Conservation (phyloP, 2,113 vertebrate species). For the Raja brachyura region DNA sequence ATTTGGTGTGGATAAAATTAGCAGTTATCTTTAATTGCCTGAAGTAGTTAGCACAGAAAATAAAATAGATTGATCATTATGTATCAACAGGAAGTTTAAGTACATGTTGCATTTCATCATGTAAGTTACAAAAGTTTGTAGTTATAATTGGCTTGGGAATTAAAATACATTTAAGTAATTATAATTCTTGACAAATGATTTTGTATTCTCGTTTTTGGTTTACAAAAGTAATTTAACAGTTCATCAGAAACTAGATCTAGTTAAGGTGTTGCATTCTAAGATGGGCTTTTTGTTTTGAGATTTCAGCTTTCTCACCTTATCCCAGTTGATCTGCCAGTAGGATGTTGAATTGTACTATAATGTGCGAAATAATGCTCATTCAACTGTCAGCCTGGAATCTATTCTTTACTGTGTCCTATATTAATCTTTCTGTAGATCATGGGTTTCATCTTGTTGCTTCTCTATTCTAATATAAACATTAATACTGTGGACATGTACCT, state of each 20-base stretch:
- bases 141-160: background rate
- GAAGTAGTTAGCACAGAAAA: background rate
- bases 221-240: background rate
- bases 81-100: background rate
- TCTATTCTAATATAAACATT: too few species aligned
- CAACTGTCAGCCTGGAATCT: too few species aligned
- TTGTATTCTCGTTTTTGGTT: background rate
- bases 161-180: background rate
- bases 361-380: too few species aligned
- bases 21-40: background rate
- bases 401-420: too few species aligned
- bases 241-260: background rate
- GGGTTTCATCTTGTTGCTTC: too few species aligned
- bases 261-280: background rate
- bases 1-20: slow-evolving; percentile 16
- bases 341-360: too few species aligned
- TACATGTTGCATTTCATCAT: background rate
- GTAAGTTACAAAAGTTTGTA: background rate
- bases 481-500: too few species aligned
- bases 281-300: too few species aligned
- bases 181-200: too few species aligned
- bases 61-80: background rate
- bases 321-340: too few species aligned
- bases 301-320: too few species aligned
- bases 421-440: too few species aligned